Percentiles rank a stretch among this genome's conserved stretches.
phyloP scores from a whole-genome alignment of 1,140 invertebrate species.

The Trachymyrmex septentrionalis region DNA sequence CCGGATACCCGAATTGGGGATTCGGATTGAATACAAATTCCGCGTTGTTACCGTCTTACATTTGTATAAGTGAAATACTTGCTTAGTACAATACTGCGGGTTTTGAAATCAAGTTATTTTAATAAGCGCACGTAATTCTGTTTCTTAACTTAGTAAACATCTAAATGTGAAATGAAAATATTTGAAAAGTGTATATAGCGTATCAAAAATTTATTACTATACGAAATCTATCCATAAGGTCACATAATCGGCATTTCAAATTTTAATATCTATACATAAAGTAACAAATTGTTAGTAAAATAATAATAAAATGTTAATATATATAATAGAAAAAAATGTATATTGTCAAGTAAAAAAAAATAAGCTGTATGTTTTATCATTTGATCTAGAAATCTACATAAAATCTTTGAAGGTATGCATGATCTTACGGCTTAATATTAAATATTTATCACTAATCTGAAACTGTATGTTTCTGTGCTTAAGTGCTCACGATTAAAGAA shows the following conservation, averaged over 20 bases:
- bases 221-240: not conserved
- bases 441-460: not conserved
- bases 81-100: not conserved
- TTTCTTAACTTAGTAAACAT: not conserved
- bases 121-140: not conserved
- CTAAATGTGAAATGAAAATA: not conserved
- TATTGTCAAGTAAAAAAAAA: not conserved
- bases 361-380: not conserved
- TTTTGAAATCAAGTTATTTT: conserved; percentile 23
- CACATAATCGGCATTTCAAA: not conserved
- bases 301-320: not conserved
- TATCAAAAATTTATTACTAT: not conserved
- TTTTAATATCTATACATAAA: not conserved
- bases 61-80: conserved; percentile 47
- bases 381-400: not conserved
- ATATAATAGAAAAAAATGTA: not conserved
- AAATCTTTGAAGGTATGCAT: not conserved
- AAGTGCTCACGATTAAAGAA: not conserved
- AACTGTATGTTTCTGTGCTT: not conserved
- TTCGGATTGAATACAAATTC: conserved; percentile 60
- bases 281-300: not conserved
- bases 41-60: conserved; percentile 25
- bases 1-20: conserved; percentile 47
- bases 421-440: not conserved
- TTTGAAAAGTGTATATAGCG: not conserved